Evolutionary conservation across 2,113 vertebrate species (phyloP).

Genomic region (Psettodes erumei): DNA sequence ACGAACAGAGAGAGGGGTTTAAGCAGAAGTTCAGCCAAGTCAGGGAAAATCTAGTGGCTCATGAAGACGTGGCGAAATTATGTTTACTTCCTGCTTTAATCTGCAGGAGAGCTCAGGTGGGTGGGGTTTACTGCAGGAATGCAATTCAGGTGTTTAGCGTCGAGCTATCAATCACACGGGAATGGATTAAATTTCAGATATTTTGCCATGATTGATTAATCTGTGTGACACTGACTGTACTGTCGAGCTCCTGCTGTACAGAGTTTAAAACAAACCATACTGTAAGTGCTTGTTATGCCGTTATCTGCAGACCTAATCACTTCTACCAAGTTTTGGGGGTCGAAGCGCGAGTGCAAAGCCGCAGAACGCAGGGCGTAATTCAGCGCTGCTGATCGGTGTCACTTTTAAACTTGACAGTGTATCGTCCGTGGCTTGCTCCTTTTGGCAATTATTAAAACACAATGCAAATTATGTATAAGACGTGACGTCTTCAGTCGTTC

Average conservation of each 20-base stretch:
- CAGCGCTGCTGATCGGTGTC: neutral
- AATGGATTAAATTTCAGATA: constrained; percentile 62
- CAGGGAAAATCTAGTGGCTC: neutral
- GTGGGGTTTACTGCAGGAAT: constrained; percentile 38
- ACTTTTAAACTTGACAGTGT: neutral
- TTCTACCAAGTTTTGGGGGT: constrained; percentile 15
- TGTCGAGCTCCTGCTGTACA: constrained; percentile 32
- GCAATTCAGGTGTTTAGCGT: constrained; percentile 28
- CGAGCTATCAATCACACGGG: constrained; percentile 61
- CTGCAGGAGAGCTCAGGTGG: constrained; percentile 18
- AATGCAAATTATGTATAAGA: neutral
- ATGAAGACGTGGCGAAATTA: constrained; percentile 9
- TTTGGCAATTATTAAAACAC: neutral
- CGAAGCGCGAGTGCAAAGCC: neutral
- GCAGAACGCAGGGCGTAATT: neutral
- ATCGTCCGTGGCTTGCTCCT: neutral
- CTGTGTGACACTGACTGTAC: constrained; percentile 30
- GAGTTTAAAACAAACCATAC: constrained; percentile 31
- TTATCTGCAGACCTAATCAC: constrained; percentile 38
- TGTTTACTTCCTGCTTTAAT: constrained; percentile 31
- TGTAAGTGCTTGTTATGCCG: constrained; percentile 15
- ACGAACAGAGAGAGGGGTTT: neutral
- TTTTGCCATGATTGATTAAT: constrained; percentile 59
- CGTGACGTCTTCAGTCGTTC: neutral
- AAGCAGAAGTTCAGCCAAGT: neutral